A percentile compares a stretch with the other conserved stretches of the same genome.
Evolutionary conservation across 1,140 invertebrate species (phyloP).

Genomic region (Megalonaias nervosa): DNA sequence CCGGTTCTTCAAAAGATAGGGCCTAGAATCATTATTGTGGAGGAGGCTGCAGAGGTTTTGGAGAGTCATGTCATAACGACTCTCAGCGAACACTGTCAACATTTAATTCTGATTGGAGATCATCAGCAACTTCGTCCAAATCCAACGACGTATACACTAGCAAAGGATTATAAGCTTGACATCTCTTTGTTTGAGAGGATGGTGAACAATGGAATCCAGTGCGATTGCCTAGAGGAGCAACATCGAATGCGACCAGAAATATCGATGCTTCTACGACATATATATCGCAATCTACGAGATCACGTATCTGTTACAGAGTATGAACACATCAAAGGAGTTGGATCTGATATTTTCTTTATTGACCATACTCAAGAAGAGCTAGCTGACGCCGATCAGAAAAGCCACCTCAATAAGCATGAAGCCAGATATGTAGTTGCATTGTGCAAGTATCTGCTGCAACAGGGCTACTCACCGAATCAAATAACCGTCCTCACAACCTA

Average conservation of each 20-base stretch:
- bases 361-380: conserved; percentile 62
- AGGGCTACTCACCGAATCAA: conserved; percentile 60
- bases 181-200: conserved; percentile 69
- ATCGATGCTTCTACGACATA: conserved; percentile 63
- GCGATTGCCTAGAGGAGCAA: conserved; percentile 54
- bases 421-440: conserved; percentile 59
- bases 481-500: conserved; percentile 71
- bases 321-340: conserved; percentile 64
- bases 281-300: conserved; percentile 68
- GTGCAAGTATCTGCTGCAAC: conserved; percentile 65
- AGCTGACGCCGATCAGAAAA: conserved; percentile 36
- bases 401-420: conserved; percentile 66
- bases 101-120: conserved; percentile 89
- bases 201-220: conserved; percentile 61
- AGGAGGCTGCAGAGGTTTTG: conserved; percentile 68
- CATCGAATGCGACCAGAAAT: conserved; percentile 63
- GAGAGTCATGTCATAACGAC: conserved; percentile 63
- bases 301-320: conserved; percentile 55
- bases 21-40: conserved; percentile 62
- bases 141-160: conserved; percentile 65
- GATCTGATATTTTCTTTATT: conserved; percentile 68
- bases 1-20: conserved; percentile 44
- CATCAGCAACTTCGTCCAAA: conserved; percentile 73
- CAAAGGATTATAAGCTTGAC: conserved; percentile 66
- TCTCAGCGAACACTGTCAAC: conserved; percentile 80